Evolutionary conservation across 2,797 vertebrate species (phyloP), one percentile per base, ranked within the genome.

Genomic region (Craterocephalus amniculus): DNA sequence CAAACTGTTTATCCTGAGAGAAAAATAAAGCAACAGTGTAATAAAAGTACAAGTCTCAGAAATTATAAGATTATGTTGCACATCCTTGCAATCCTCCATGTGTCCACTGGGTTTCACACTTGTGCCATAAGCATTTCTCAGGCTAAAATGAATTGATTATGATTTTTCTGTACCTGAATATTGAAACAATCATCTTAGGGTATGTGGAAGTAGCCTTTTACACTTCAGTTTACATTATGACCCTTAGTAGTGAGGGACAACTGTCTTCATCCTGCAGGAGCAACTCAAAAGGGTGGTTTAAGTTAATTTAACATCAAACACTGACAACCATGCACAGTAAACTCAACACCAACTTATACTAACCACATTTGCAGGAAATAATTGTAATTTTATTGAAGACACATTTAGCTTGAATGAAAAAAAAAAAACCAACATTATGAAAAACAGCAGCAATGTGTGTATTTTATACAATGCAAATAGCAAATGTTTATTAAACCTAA

Each of bases 51-150:
- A 14, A 32, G 26, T 35, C 40, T 66, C 2, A 55, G 43, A n/a
- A 2, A 32, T 69, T 72, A 43, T 78, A 22, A 31, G 52, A 58
- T 48, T 2, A 40, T n/a, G n/a, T n/a, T n/a, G n/a, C n/a, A n/a
- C n/a, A n/a, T n/a, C 40, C 43, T 67, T 87, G 84, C 73, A 88
- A 48, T 86, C 10, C 75, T 34, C 8, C 4, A 0, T 72, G 24
- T 83, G 60, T 67, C 87, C 89, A 90, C 84, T 78, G 55, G 76
- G 84, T 60, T 64, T 83, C 86, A 79, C 81, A 78, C 29, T 86
- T 78, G 80, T 74, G 59, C 81, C 71, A 77, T 27, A 2, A 38
- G 60, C 63, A 52, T 32, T 43, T 76, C 9, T 49, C 38, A 54
- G 26, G 70, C 29, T 27, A 10, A 22, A 9, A 24, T 4, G 11